Base-by-base conservation (phyloP, 2,888 invertebrate species). In the Eulithis prunata region DNA sequence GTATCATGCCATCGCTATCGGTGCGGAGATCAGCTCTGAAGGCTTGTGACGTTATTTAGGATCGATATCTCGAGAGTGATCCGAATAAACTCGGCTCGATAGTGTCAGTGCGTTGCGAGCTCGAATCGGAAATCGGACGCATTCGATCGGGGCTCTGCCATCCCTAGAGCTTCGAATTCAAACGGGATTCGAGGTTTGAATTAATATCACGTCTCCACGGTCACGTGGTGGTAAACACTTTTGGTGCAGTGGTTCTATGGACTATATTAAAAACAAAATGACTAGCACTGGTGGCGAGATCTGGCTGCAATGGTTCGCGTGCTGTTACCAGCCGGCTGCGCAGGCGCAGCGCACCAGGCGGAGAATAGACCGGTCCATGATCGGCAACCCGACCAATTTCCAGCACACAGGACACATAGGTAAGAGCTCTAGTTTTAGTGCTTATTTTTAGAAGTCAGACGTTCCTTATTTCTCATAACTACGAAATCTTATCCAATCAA, bases 301-400 rank as follows among this genome's bases (percentile, higher is more conserved):
- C 80, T 97, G 97, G 97, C 94, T 97, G 76, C 97, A 98, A 84
- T 97, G 97, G 96, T 98, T 98, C 93, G 97, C 97, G 72, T 98
- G 98, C 90, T 98, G 98, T 91, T 95, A 97, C 83, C 97, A 97
- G 83, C 96, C 96, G 75, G 96, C 96, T 64, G 96, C 95, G 77
- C 96, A 95, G 75, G 94, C 95, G 75, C 95, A 96, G 83, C 93
- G 96, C 76, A 94, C 94, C 74, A 94, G 96, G 81, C 94, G 96
- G 89, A 95, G 96, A 90, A 97, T 97, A 94, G 97, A 97, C 92
- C 95, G 98, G 72, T 97, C 97, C 69, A 99, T 98, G 98, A 99
- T 99, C 83, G 97, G 99, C 45, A 96, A 96, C 75, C 99, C 99
- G 12, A 98, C 97, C 76, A 98, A 99, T 94, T 99, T 99, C 88